These are phyloP conservation scores for Zosterops borbonicus DNA, from an alignment of 2,113 vertebrate genomes.

Conservation along the genomic window DNA sequence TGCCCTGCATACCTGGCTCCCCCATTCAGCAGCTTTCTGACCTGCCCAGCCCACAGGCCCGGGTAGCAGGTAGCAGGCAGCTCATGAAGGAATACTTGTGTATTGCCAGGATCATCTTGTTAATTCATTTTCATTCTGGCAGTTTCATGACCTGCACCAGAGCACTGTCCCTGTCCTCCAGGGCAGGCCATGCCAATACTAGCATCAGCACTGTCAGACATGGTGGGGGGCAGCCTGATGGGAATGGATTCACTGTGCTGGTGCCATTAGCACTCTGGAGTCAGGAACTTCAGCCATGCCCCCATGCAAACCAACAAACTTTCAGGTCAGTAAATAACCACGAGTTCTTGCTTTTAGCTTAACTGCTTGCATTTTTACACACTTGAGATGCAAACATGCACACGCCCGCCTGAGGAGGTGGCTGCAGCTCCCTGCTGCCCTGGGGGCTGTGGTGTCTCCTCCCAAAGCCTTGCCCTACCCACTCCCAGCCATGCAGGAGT, in stretches of 20 bases:
- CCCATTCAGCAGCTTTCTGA: background rate
- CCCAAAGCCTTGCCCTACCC: background rate
- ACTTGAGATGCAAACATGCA: background rate
- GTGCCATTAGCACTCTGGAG: background rate
- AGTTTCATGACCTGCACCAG: background rate
- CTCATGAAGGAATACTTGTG: rapidly evolving
- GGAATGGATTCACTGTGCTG: background rate
- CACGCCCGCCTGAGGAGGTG: rapidly evolving
- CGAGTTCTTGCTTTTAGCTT: background rate
- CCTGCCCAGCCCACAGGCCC: background rate
- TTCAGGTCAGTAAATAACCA: background rate
- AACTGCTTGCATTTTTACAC: background rate
- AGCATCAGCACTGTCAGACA: background rate
- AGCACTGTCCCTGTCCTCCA: background rate
- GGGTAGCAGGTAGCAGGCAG: background rate
- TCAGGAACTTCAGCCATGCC: rapidly evolving
- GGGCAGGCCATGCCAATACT: rapidly evolving
- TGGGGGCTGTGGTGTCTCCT: background rate
- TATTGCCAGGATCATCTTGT: background rate
- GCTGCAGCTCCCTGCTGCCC: background rate
- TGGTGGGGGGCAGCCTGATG: background rate
- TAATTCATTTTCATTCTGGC: rapidly evolving
- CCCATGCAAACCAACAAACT: background rate
- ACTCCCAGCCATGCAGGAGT: rapidly evolving
- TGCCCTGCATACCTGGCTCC: background rate